Conservation (phyloP, 2,797 vertebrate species). For the Thamnophis elegans region DNA sequence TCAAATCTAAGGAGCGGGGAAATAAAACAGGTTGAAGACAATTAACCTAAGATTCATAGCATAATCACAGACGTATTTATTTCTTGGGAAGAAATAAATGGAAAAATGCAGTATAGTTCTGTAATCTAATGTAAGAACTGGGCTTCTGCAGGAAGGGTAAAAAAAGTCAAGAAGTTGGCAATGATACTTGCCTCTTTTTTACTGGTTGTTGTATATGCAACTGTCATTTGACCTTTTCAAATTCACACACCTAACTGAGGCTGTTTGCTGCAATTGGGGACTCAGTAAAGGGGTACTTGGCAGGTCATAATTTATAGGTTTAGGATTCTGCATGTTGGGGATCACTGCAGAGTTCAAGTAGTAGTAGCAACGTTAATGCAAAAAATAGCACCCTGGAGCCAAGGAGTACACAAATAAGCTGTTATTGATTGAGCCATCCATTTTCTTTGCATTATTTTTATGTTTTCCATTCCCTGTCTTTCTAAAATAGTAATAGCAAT, state of each 20-base stretch:
- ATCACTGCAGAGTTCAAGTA: background rate
- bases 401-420: no score
- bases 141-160: background rate
- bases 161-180: background rate
- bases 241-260: background rate
- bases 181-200: background rate
- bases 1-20: slow-evolving; percentile 14
- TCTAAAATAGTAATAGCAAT: no score
- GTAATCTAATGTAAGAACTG: background rate
- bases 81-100: slow-evolving; percentile 16
- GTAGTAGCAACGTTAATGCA: background rate
- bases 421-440: no score
- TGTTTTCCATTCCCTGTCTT: no score
- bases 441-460: no score
- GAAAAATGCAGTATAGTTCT: background rate
- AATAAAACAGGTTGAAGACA: slow-evolving; percentile 5
- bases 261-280: background rate
- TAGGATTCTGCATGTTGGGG: background rate
- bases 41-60: slow-evolving; percentile 7
- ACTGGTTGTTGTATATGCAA: background rate
- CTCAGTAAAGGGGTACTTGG: background rate
- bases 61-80: slow-evolving; percentile 16
- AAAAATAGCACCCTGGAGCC: background rate
- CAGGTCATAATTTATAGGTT: background rate
- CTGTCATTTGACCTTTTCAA: background rate